These are phyloP conservation scores for Clinocottus analis DNA, from an alignment of 2,113 vertebrate genomes.

Conservation along the genomic window DNA sequence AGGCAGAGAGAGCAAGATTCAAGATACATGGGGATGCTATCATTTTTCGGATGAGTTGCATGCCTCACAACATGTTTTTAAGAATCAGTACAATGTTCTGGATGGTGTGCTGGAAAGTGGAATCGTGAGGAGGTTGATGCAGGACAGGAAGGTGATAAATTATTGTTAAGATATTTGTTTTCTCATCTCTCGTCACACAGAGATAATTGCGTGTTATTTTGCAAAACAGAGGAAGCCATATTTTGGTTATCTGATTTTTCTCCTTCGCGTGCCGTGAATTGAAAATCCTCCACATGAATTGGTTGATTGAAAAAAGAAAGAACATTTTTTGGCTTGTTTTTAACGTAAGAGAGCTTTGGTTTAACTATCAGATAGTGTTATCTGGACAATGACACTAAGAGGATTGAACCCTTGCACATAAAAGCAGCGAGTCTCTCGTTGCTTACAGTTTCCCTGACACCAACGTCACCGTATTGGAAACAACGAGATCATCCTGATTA, in stretches of 20 bases:
- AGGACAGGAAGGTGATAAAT: slow-evolving; percentile 50
- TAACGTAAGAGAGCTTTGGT: background rate
- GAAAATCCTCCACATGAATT: slow-evolving; percentile 31
- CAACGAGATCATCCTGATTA: background rate
- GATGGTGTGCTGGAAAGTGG: slow-evolving; percentile 29
- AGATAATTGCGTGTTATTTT: slow-evolving; percentile 54
- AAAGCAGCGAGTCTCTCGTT: background rate
- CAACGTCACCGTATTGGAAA: background rate
- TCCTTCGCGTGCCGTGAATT: slow-evolving; percentile 23
- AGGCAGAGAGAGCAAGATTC: slow-evolving; percentile 49
- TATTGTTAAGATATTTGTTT: slow-evolving; percentile 42
- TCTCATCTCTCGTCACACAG: slow-evolving; percentile 42
- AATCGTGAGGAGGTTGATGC: slow-evolving; percentile 31
- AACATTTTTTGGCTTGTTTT: slow-evolving; percentile 19
- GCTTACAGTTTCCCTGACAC: background rate
- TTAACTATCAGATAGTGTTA: background rate
- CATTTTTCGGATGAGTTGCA: slow-evolving; percentile 26
- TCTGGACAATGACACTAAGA: background rate
- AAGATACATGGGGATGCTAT: slow-evolving; percentile 37
- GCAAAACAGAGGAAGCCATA: slow-evolving; percentile 50
- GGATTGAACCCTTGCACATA: background rate
- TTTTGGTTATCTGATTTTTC: slow-evolving; percentile 48
- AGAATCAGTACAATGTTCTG: slow-evolving; percentile 28
- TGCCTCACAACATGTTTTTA: slow-evolving; percentile 51
- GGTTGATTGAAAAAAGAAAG: slow-evolving; percentile 20